Percentiles rank a stretch among this genome's conserved stretches.
phyloP scores from a whole-genome alignment of 2,888 invertebrate genomes.

The Drosophila rubida region DNA sequence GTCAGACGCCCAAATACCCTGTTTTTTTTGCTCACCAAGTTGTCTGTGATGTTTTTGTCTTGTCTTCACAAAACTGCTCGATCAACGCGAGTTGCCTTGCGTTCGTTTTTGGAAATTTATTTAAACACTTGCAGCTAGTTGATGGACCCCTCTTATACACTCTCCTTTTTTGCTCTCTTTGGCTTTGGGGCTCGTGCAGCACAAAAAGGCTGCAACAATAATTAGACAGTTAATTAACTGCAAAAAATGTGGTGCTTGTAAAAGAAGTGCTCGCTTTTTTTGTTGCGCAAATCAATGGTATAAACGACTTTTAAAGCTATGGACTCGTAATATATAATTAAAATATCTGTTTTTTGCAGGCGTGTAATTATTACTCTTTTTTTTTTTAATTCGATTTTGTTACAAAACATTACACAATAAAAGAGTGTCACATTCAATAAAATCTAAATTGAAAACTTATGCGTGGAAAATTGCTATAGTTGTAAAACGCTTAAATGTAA shows the following conservation, averaged over 20 bases:
- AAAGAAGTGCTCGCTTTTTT: background rate
- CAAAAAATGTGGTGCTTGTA: background rate
- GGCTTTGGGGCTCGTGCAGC: background rate
- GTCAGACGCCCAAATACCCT: constrained; percentile 13
- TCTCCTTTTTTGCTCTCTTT: background rate
- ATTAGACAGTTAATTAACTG: constrained; percentile 19
- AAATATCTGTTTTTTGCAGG: background rate
- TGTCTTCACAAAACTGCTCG: no score
- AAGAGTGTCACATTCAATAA: background rate
- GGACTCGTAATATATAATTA: background rate
- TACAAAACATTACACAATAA: background rate
- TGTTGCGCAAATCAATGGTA: background rate
- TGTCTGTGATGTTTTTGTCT: no score
- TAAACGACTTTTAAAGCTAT: background rate
- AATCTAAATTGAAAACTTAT: no score
- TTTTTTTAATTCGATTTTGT: background rate
- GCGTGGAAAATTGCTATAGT: no score
- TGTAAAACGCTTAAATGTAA: no score
- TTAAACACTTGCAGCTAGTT: background rate
- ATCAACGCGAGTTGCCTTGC: no score
- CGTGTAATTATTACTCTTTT: background rate
- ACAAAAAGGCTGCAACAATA: constrained; percentile 9
- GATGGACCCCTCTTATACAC: background rate
- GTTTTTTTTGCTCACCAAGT: no score
- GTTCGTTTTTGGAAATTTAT: no score